Evolutionary conservation across 1,140 invertebrate genomes (phyloP), one percentile per base, ranked within the genome.

Genomic region (Eriocheir sinensis): DNA sequence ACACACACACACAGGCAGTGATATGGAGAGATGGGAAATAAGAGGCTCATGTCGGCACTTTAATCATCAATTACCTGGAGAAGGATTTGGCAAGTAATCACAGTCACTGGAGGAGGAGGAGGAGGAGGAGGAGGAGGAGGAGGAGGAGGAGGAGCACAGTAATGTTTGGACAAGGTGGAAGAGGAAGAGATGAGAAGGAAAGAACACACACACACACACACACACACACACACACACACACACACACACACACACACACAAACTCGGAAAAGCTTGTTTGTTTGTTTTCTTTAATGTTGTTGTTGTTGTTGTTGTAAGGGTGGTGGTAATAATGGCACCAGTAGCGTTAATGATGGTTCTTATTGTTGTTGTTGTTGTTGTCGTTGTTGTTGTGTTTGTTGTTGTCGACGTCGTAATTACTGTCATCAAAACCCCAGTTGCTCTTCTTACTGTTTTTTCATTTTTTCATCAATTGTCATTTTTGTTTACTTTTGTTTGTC

Each of bases 51-150:
- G 27, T 72, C n/a, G 60, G 27, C 60, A 8, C 8, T n/a, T 72
- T 72, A 72, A 72, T 72, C 60, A 72, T n/a, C 60, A 72, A 72
- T 72, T 72, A 72, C 27, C 1, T 17, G 27, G n/a, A 83, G 30
- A 83, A 41, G 40, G 36, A 86, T 36, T 40, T 40, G 40, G 40
- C 83, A 86, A 17, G 40, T 4, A 41, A 86, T 30, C 34, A 81
- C 80, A 3, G 36, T 30, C 21, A 41, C n/a, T 17, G 44, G 34
- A 53, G 36, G 53, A 60, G 89, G 53, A 72, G 34, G 53, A 91
- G 48, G 34, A 72, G 53, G 89, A 91, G 89, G 53, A 53, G 32
- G 34, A 72, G 89, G 32, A 53, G 53, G 89, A 90, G 88, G 53
- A 53, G 53, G 89, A 72, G 53, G 53, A 38, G 53, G 89, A 72